phyloP scores from a whole-genome alignment of 1,140 invertebrate species.

The Hylaeus volcanicus region DNA sequence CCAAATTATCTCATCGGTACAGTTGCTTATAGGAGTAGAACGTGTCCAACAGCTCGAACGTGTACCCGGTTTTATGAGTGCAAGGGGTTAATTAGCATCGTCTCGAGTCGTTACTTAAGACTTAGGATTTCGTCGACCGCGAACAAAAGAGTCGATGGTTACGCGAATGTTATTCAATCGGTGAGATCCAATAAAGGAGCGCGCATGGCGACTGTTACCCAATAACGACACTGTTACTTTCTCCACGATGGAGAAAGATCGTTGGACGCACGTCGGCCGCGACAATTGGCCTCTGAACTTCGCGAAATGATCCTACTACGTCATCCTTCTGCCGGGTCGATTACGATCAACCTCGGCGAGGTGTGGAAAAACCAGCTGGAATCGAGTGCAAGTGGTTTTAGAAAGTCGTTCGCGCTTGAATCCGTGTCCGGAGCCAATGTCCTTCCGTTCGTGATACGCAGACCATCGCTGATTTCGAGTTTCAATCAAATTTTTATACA shows the following conservation, averaged over 20 bases:
- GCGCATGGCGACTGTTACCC: slow-evolving; percentile 13
- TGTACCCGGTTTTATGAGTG: too few relatives aligned
- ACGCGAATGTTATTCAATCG: slow-evolving; percentile 47
- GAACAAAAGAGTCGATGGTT: slow-evolving; percentile 42
- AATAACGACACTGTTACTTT: slow-evolving; percentile 29
- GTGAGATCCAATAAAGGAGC: slow-evolving; percentile 15
- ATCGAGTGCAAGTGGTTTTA: slow-evolving; percentile 54
- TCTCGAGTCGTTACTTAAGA: slow-evolving; percentile 7
- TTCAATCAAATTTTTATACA: not conserved
- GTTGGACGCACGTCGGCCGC: not conserved
- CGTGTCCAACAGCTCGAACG: too few relatives aligned
- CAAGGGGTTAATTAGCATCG: slow-evolving; percentile 1
- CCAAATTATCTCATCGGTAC: too few relatives aligned
- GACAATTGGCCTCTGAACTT: slow-evolving; percentile 10
- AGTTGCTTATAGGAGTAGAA: too few relatives aligned
- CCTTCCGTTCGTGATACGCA: slow-evolving; percentile 15
- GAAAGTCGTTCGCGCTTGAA: slow-evolving; percentile 45
- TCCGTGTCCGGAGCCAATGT: slow-evolving; percentile 30
- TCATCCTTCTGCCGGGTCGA: not conserved
- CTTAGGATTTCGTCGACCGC: slow-evolving; percentile 2
- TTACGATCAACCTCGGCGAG: not conserved
- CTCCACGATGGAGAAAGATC: slow-evolving; percentile 32
- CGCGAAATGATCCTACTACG: not conserved
- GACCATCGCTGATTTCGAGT: slow-evolving; percentile 16
- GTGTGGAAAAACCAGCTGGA: slow-evolving; percentile 16